phyloP scores from a whole-genome alignment of 2,888 invertebrate species.

The Ferdinandea cuprea region DNA sequence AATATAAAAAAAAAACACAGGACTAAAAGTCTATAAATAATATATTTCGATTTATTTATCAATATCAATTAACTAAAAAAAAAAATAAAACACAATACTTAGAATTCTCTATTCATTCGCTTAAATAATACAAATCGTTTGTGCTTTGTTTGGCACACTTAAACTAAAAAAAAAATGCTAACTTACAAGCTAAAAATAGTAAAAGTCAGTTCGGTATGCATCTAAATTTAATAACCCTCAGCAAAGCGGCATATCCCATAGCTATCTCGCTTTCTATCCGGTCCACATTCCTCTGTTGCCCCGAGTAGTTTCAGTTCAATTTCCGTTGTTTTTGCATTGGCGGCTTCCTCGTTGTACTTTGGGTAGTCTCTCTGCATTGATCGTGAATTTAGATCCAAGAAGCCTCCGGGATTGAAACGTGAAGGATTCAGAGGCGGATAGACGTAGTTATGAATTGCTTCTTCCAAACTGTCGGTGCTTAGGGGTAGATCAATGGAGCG shows the following conservation, averaged over 20 bases:
- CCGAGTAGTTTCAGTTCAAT: conserved; percentile 84
- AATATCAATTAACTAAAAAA: conserved; percentile 30
- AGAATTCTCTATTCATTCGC: not conserved
- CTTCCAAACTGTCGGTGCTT: conserved; percentile 54
- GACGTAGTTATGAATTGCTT: conserved; percentile 63
- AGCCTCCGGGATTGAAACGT: conserved; percentile 50
- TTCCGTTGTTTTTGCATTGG: conserved; percentile 62
- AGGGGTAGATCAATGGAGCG: conserved; percentile 58
- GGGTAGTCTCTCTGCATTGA: conserved; percentile 62
- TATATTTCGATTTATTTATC: conserved; percentile 42
- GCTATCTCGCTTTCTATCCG: conserved; percentile 88
- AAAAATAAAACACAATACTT: conserved; percentile 14
- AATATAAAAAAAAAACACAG: conserved; percentile 8
- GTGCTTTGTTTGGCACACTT: conserved; percentile 57
- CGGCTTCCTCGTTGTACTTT: conserved; percentile 62
- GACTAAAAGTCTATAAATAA: conserved; percentile 30
- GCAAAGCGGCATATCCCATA: conserved; percentile 86
- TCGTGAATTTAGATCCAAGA: conserved; percentile 46
- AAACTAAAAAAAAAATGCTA: conserved; percentile 23
- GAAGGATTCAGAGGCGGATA: conserved; percentile 67
- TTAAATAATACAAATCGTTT: conserved; percentile 22
- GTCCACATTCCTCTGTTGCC: conserved; percentile 89
- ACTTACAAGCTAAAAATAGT: conserved; percentile 56
- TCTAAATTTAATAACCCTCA: conserved; percentile 79
- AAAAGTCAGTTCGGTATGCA: conserved; percentile 64